phyloP scores from a whole-genome alignment of 2,888 invertebrate species.

The Agapetus fuscipes region DNA sequence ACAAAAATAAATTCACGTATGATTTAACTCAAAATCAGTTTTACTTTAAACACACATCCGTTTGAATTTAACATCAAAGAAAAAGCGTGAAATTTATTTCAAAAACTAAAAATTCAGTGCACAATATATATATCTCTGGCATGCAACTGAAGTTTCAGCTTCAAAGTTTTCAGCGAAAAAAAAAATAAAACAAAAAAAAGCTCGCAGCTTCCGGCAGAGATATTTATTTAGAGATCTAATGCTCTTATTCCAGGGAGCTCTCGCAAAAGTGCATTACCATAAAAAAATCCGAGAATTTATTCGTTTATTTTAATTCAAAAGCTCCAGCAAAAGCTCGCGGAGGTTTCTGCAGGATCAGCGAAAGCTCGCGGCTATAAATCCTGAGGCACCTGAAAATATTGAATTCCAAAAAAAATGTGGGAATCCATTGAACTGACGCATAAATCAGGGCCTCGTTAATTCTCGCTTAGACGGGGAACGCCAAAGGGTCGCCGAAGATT shows the following conservation, averaged over 20 bases:
- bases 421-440: conserved; percentile 15
- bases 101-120: too few species aligned
- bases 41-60: too few species aligned
- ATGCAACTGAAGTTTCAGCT: not conserved
- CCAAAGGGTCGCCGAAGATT: not conserved
- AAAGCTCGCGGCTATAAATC: conserved; percentile 16
- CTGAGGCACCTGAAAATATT: conserved; percentile 16
- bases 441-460: conserved; percentile 18
- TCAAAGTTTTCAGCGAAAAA: too few species aligned
- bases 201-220: not conserved
- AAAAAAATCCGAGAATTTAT: not conserved
- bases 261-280: not conserved
- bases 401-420: conserved; percentile 14
- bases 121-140: too few species aligned
- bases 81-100: too few species aligned
- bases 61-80: too few species aligned
- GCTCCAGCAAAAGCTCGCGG: not conserved
- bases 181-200: too few species aligned
- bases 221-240: not conserved
- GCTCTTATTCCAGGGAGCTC: not conserved
- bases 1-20: too few species aligned
- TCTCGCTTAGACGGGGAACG: conserved; percentile 13
- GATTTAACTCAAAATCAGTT: too few species aligned
- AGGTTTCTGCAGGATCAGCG: too few species aligned
- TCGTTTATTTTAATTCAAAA: not conserved